Conservation (phyloP, 2,113 vertebrate genomes). For the Periophthalmodon schlosseri region DNA sequence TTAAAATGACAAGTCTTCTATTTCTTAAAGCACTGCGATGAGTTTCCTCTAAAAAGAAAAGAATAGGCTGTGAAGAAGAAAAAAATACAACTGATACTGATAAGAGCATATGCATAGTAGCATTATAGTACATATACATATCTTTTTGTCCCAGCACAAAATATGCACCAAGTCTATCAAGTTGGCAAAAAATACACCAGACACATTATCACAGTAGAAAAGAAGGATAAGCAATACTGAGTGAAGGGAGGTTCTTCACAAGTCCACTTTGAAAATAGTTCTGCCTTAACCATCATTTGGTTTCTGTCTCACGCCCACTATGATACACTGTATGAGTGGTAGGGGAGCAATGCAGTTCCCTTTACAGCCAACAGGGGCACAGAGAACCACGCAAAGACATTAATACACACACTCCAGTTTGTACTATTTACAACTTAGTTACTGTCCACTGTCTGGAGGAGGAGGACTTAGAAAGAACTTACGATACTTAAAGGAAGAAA, state of each 20-base stretch:
- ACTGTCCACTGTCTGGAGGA: constrained; percentile 45
- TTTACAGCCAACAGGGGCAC: constrained; percentile 32
- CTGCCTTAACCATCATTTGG: constrained; percentile 18
- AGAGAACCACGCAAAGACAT: constrained; percentile 63
- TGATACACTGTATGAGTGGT: constrained; percentile 45
- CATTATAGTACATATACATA: constrained; percentile 26
- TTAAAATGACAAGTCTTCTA: constrained; percentile 37
- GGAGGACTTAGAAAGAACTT: constrained; percentile 36
- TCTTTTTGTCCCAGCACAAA: constrained; percentile 46
- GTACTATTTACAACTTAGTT: constrained; percentile 46
- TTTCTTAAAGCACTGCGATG: constrained; percentile 9
- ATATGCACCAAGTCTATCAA: constrained; percentile 51
- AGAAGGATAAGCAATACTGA: constrained; percentile 43
- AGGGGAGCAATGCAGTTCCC: constrained; percentile 25
- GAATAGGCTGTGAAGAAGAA: background rate
- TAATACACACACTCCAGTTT: constrained; percentile 62
- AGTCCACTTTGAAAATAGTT: constrained; percentile 33
- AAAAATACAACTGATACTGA: constrained; percentile 4
- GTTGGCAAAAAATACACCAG: constrained; percentile 50
- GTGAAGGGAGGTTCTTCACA: constrained; percentile 45
- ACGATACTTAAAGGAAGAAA: constrained; percentile 33
- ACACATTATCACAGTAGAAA: constrained; percentile 65
- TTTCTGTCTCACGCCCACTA: constrained; percentile 42
- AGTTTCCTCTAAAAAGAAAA: background rate
- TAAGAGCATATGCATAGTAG: constrained; percentile 53